Percentiles rank a stretch among this genome's conserved stretches.
Evolutionary conservation across 2,888 invertebrate genomes (phyloP).

Genomic region (Mechanitis messenoides): DNA sequence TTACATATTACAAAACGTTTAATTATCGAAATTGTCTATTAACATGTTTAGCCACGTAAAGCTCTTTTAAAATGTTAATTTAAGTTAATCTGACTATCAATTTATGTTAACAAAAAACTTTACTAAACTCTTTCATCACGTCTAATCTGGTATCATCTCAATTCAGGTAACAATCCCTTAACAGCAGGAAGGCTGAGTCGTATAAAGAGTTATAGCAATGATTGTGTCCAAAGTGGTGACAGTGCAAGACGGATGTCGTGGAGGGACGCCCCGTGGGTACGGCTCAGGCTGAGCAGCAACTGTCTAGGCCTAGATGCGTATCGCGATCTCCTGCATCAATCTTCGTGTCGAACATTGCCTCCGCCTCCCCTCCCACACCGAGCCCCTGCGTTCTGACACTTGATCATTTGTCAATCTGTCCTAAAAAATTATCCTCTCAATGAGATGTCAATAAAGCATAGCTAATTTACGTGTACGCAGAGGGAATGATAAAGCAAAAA

Average conservation of each 20-base stretch:
- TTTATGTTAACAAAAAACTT: neutral
- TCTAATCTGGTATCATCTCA: constrained; percentile 2
- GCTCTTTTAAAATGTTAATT: too few species aligned
- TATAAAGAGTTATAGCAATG: constrained; percentile 14
- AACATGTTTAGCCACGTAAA: too few species aligned
- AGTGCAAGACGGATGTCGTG: constrained; percentile 49
- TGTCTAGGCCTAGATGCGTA: constrained; percentile 47
- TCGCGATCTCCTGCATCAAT: constrained; percentile 56
- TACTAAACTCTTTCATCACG: neutral
- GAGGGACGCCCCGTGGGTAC: constrained; percentile 38
- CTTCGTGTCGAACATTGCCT: constrained; percentile 35
- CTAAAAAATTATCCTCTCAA: constrained; percentile 33
- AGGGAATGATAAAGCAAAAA: too few species aligned
- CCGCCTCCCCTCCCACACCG: constrained; percentile 14
- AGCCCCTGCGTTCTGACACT: constrained; percentile 26
- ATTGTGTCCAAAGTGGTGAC: constrained; percentile 49
- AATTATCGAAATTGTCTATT: too few species aligned
- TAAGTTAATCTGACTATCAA: too few species aligned
- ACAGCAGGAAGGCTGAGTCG: constrained; percentile 16
- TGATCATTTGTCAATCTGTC: constrained; percentile 38
- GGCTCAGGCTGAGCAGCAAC: constrained; percentile 34
- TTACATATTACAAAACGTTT: too few species aligned
- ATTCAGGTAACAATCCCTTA: neutral
- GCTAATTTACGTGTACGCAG: constrained; percentile 28
- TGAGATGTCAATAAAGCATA: constrained; percentile 27